Evolutionary conservation across 2,113 vertebrate genomes (phyloP).

Genomic region (Pimephales promelas): DNA sequence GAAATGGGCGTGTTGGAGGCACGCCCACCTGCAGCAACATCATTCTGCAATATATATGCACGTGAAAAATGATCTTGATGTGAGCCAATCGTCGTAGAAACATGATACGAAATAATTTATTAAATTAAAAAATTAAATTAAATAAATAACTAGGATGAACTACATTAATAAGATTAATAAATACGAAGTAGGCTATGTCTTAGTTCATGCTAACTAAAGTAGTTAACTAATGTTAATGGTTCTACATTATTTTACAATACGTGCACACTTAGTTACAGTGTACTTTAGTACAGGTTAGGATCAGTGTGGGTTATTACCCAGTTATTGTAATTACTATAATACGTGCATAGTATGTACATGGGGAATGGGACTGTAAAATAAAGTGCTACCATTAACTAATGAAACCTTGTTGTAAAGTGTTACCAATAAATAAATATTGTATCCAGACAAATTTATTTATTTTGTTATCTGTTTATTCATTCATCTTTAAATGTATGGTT

Average conservation of each 20-base stretch:
- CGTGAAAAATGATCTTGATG: neutral
- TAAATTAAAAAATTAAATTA: neutral
- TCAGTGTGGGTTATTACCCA: too few relatives aligned
- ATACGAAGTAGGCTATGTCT: neutral
- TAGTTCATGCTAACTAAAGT: too few relatives aligned
- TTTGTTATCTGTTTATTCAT: neutral
- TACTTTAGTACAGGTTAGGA: too few relatives aligned
- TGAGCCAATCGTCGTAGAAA: neutral
- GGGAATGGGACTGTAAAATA: too few relatives aligned
- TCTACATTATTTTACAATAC: too few relatives aligned
- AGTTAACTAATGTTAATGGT: too few relatives aligned
- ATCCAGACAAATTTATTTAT: neutral
- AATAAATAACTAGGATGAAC: too few relatives aligned
- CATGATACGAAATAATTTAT: neutral
- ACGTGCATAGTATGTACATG: too few relatives aligned
- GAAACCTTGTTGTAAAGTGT: too few relatives aligned
- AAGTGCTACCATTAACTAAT: too few relatives aligned
- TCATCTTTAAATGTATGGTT: neutral
- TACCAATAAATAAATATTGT: neutral
- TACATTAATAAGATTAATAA: neutral
- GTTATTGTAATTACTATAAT: too few relatives aligned
- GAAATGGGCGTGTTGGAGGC: constrained; percentile 39
- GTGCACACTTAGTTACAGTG: too few relatives aligned
- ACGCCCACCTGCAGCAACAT: constrained; percentile 28
- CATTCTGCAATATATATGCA: neutral